phyloP scores from a whole-genome alignment of 2,797 vertebrate genomes.

The Alca torda region DNA sequence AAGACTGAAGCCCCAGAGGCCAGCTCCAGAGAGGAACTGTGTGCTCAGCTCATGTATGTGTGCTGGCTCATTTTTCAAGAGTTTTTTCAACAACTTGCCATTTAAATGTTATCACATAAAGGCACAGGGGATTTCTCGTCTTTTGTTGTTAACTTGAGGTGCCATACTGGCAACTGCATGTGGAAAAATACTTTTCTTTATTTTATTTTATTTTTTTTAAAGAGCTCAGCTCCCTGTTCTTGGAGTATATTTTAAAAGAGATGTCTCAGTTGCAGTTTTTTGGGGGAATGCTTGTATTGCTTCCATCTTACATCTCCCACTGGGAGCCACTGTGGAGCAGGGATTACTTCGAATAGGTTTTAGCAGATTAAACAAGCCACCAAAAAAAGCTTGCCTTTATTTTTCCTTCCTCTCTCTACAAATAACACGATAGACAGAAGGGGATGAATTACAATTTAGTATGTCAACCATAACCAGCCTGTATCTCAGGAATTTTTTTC shows the following conservation, averaged over 20 bases:
- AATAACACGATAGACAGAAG: not conserved
- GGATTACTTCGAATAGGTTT: constrained; percentile 47
- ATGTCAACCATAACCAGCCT: not conserved
- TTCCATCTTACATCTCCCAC: constrained; percentile 35
- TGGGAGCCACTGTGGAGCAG: constrained; percentile 31
- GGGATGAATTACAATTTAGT: not conserved
- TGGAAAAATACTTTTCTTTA: not conserved
- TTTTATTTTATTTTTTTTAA: not conserved
- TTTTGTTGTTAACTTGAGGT: not conserved
- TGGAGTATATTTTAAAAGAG: not conserved
- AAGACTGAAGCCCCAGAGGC: not conserved
- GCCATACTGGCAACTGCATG: not conserved
- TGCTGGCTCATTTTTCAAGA: not conserved
- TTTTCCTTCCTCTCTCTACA: not conserved
- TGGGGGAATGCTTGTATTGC: not conserved
- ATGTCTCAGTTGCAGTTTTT: constrained; percentile 4
- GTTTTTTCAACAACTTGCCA: not conserved
- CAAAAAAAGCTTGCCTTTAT: not conserved
- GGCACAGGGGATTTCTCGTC: not conserved
- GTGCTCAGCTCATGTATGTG: not conserved
- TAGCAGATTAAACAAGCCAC: constrained; percentile 25
- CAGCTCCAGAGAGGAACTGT: not conserved
- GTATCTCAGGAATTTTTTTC: not conserved
- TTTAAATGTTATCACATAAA: not conserved
- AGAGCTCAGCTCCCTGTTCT: not conserved